Evolutionary conservation across 2,888 invertebrate species (phyloP).

Genomic region (Spilosoma lubricipeda): DNA sequence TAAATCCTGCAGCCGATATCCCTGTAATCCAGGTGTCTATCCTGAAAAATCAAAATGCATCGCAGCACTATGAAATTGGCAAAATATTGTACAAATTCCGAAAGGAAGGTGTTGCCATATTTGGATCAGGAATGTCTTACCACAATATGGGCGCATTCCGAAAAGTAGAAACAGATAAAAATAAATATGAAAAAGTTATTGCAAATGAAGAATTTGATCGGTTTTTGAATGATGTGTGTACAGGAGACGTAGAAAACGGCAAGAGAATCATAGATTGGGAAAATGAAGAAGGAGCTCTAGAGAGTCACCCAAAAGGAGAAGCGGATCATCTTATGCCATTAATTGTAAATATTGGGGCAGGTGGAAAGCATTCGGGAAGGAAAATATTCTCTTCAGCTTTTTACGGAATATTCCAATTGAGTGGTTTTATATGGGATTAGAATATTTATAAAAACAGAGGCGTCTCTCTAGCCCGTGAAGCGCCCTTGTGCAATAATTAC

Average conservation of each 20-base stretch:
- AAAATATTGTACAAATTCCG: conserved; percentile 59
- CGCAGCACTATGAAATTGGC: conserved; percentile 59
- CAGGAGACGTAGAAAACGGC: conserved; percentile 56
- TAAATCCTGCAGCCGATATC: conserved; percentile 63
- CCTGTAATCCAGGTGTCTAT: conserved; percentile 66
- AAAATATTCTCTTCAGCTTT: conserved; percentile 57
- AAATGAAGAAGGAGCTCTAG: conserved; percentile 44
- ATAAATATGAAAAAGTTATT: conserved; percentile 11
- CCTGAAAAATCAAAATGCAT: conserved; percentile 58
- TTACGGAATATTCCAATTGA: conserved; percentile 54
- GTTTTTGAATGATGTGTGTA: conserved; percentile 39
- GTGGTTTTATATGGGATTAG: conserved; percentile 60
- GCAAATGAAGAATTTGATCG: conserved; percentile 37
- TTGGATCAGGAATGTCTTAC: conserved; percentile 66
- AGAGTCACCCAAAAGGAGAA: conserved; percentile 55
- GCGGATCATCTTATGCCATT: conserved; percentile 69
- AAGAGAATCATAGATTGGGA: conserved; percentile 54
- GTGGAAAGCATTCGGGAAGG: conserved; percentile 50
- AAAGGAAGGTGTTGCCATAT: conserved; percentile 58
- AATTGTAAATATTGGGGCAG: conserved; percentile 61
- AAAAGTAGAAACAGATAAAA: conserved; percentile 4
- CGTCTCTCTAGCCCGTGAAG: no score
- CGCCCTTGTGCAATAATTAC: no score
- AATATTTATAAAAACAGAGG: neutral
- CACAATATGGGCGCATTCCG: conserved; percentile 40